Percentiles rank a stretch among this genome's conserved stretches.
Conservation (phyloP, 2,888 invertebrate genomes). For the Troglohyphantes excavatus region DNA sequence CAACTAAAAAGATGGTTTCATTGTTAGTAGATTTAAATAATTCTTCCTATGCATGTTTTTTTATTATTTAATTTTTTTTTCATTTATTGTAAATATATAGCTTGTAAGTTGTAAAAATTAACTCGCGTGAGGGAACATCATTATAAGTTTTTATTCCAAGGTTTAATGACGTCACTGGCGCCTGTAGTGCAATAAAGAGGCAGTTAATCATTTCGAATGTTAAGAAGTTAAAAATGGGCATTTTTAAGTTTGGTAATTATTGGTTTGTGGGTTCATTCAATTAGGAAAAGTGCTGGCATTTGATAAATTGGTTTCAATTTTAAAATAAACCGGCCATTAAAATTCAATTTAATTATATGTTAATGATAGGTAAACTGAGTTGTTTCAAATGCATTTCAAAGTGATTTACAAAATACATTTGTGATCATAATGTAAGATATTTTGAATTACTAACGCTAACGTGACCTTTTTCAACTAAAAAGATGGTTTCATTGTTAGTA, state of each 20-base stretch:
- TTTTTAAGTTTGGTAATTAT: conserved; percentile 4
- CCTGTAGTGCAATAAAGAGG: conserved; percentile 25
- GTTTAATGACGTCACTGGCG: conserved; percentile 26
- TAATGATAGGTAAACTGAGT: neutral
- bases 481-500: no score
- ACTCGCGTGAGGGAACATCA: conserved; percentile 30
- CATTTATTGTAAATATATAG: no score
- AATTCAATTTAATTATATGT: neutral
- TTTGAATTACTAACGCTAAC: no score
- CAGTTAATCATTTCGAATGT: conserved; percentile 41
- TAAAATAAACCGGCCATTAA: neutral
- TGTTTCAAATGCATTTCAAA: no score
- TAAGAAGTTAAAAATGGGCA: conserved; percentile 4
- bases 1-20: no score
- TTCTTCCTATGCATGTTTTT: no score
- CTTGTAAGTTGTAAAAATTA: no score
- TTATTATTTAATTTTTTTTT: no score
- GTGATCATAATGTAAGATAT: no score
- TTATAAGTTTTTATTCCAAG: conserved; percentile 51
- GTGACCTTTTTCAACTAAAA: no score
- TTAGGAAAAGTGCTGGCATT: neutral
- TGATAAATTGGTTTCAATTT: conserved; percentile 1
- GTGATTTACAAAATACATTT: no score
- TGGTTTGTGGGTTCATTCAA: neutral
- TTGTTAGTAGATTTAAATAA: no score